Evolutionary conservation across 2,113 vertebrate species (phyloP).

Genomic region (Leucopsar rothschildi): DNA sequence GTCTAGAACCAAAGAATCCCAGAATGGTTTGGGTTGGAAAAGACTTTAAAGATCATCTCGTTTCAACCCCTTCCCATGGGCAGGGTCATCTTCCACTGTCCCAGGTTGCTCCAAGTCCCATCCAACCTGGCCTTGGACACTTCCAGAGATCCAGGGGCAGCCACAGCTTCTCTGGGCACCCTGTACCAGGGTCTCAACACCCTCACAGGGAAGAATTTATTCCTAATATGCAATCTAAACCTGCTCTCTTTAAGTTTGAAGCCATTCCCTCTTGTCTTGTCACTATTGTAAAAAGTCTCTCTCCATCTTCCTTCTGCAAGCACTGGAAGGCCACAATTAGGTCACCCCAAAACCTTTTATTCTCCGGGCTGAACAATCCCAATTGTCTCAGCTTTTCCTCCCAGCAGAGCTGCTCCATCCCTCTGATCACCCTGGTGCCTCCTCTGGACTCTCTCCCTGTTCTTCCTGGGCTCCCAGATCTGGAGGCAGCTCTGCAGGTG

Average conservation of each 20-base stretch:
- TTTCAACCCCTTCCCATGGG: not conserved
- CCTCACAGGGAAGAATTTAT: not conserved
- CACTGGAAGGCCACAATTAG: too few species aligned
- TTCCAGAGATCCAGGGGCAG: not conserved
- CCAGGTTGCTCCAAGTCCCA: rapidly evolving
- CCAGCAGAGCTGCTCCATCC: not conserved
- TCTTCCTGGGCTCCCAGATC: not conserved
- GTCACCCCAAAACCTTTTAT: not conserved
- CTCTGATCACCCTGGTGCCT: not conserved
- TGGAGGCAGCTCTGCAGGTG: not conserved
- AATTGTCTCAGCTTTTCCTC: not conserved
- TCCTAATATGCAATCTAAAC: too few species aligned
- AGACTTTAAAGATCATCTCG: rapidly evolving
- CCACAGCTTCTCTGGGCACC: not conserved
- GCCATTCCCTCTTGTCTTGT: rapidly evolving
- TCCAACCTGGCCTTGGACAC: not conserved
- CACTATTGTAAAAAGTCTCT: not conserved
- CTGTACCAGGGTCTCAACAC: not conserved
- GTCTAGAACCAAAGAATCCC: not conserved
- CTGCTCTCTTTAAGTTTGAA: not conserved
- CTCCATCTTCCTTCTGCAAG: not conserved
- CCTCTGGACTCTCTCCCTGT: not conserved
- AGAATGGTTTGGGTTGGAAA: not conserved
- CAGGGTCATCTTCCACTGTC: not conserved
- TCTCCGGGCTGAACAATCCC: not conserved